A percentile compares a stretch with the other conserved stretches of the same genome.
Evolutionary conservation across 2,888 invertebrate genomes (phyloP).

Genomic region (Calephelis perditalis): DNA sequence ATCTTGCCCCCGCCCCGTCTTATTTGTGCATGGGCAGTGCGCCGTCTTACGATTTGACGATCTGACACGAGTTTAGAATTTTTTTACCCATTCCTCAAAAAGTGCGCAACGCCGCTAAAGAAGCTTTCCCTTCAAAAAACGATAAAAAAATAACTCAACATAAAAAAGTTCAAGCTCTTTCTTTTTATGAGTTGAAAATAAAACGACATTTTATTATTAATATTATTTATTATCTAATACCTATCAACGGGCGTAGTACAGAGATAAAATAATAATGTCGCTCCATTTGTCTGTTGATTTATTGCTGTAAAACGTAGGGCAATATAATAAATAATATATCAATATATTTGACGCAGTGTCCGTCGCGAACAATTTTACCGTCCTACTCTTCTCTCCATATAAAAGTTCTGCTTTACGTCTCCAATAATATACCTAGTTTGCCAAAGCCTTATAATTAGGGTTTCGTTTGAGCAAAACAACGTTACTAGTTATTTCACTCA

Average conservation of each 20-base stretch:
- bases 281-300: constrained; percentile 51
- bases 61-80: too few species aligned
- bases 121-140: too few species aligned
- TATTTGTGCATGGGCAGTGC: too few species aligned
- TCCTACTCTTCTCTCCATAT: constrained; percentile 44
- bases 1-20: too few species aligned
- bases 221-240: constrained; percentile 76
- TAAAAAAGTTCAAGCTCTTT: too few species aligned
- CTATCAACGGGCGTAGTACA: constrained; percentile 74
- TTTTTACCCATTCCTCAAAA: too few species aligned
- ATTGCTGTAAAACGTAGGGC: constrained; percentile 37
- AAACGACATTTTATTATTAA: constrained; percentile 55
- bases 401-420: constrained; percentile 33
- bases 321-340: constrained; percentile 37
- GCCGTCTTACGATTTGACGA: too few species aligned
- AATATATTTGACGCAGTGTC: constrained; percentile 39
- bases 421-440: constrained; percentile 48
- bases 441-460: constrained; percentile 65
- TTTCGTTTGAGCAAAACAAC: constrained; percentile 59
- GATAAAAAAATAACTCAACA: too few species aligned
- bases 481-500: constrained; percentile 53
- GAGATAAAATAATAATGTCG: constrained; percentile 70
- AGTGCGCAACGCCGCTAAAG: too few species aligned
- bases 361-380: constrained; percentile 37
- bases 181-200: constrained; percentile 17